A percentile compares a stretch with the other conserved stretches of the same genome.
Evolutionary conservation across 2,888 invertebrate genomes (phyloP).

Genomic region (Spialia ferax): DNA sequence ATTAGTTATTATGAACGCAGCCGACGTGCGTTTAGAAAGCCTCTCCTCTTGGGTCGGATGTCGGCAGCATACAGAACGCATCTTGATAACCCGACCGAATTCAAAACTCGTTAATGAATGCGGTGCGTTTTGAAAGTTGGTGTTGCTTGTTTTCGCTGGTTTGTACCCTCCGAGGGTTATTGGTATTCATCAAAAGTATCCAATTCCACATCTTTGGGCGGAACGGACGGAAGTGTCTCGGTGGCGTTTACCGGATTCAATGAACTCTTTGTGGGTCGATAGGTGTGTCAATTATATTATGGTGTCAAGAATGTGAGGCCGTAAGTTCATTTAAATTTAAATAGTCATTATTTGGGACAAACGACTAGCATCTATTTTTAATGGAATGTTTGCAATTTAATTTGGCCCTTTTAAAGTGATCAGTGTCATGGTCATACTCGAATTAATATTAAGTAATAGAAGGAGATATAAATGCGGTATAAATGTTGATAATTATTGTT

Average conservation of each 20-base stretch:
- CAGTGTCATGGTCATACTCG: constrained; percentile 10
- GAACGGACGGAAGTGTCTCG: constrained; percentile 67
- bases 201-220: constrained; percentile 60
- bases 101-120: constrained; percentile 37
- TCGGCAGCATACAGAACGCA: constrained; percentile 48
- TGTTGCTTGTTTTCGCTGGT: constrained; percentile 25
- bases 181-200: constrained; percentile 64
- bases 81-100: constrained; percentile 47
- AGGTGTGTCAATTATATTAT: constrained; percentile 45
- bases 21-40: constrained; percentile 49
- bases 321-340: constrained; percentile 33
- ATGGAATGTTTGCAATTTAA: constrained; percentile 2
- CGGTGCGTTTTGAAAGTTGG: constrained; percentile 25
- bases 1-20: constrained; percentile 42
- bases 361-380: constrained; percentile 16
- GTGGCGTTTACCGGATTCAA: constrained; percentile 77
- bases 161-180: constrained; percentile 33
- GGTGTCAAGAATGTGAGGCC: constrained; percentile 25
- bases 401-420: not conserved
- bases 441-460: constrained; percentile 4
- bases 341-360: constrained; percentile 5
- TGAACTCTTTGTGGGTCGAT: constrained; percentile 73
- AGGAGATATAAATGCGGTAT: too few relatives aligned
- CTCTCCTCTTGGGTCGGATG: constrained; percentile 41
- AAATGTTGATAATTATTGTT: too few relatives aligned